These are phyloP conservation scores for Zoanthus sociatus DNA, from an alignment of 92 coral and sea anemone species.

Conservation along the genomic window DNA sequence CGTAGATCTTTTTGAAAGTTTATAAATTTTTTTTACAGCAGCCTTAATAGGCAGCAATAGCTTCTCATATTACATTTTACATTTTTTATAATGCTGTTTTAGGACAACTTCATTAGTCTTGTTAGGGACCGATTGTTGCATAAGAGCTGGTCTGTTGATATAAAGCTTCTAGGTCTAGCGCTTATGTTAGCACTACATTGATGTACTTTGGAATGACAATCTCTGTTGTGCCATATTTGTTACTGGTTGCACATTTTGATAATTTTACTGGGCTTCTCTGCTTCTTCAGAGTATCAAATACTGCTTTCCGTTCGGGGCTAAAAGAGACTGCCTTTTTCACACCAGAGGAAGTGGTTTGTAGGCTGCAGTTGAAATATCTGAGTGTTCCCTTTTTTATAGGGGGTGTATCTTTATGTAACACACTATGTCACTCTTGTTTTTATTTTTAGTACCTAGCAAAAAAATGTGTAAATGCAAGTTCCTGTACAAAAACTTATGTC, in stretches of 20 bases:
- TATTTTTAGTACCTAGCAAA: not conserved
- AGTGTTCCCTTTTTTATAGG: conserved; percentile 42
- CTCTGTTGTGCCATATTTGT: conserved; percentile 40
- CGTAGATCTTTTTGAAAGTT: too few relatives aligned
- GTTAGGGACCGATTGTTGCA: conserved; percentile 25
- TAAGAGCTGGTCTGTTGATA: conserved; percentile 6
- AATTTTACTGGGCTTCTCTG: conserved; percentile 30
- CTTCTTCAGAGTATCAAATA: conserved; percentile 30
- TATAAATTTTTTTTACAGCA: too few relatives aligned
- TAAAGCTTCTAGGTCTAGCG: not conserved
- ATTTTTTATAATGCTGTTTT: too few relatives aligned
- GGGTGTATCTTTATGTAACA: conserved; percentile 26
- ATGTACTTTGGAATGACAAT: conserved; percentile 26
- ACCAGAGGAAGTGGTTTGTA: conserved; percentile 46
- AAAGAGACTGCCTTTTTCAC: conserved; percentile 47
- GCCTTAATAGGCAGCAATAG: too few relatives aligned
- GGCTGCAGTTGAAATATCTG: conserved; percentile 51
- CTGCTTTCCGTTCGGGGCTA: conserved; percentile 45
- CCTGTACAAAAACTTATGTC: conserved; percentile 4
- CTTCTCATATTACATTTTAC: too few relatives aligned
- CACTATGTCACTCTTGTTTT: conserved; percentile 31
- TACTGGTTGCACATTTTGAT: conserved; percentile 24
- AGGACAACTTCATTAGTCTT: not conserved
- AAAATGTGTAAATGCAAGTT: conserved; percentile 10
- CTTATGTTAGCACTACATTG: conserved; percentile 1